Evolutionary conservation across 2,888 invertebrate species (phyloP).

Genomic region (Keiferia lycopersicella): DNA sequence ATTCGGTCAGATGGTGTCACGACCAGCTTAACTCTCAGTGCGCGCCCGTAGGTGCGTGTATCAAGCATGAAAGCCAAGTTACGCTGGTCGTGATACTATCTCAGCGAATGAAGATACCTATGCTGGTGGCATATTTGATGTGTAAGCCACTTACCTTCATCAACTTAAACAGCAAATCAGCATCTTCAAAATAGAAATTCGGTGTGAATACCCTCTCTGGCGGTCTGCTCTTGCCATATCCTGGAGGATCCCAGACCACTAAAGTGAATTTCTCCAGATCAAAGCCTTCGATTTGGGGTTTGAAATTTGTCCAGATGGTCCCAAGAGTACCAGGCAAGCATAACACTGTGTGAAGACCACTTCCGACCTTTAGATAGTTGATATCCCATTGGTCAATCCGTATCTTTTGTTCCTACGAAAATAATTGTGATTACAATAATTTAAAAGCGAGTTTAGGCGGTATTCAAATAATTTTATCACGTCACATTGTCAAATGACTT

Average conservation of each 20-base stretch:
- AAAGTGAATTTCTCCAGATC: constrained; percentile 83
- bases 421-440: too few relatives aligned
- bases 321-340: constrained; percentile 92
- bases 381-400: constrained; percentile 80
- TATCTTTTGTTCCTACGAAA: constrained; percentile 82
- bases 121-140: too few relatives aligned
- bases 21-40: too few relatives aligned
- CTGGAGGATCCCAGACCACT: constrained; percentile 92
- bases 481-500: too few relatives aligned
- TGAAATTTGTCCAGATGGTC: constrained; percentile 91
- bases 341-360: constrained; percentile 82
- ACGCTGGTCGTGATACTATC: too few relatives aligned
- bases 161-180: constrained; percentile 84
- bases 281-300: constrained; percentile 86
- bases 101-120: neutral
- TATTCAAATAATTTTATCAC: too few relatives aligned
- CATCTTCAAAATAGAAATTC: constrained; percentile 89
- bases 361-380: constrained; percentile 82
- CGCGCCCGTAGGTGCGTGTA: too few relatives aligned
- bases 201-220: constrained; percentile 86
- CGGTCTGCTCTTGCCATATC: constrained; percentile 92
- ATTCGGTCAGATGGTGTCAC: too few relatives aligned
- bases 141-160: constrained; percentile 80
- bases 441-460: too few relatives aligned
- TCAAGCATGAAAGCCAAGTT: too few relatives aligned